These are phyloP conservation scores for Solenodon paradoxus DNA, from an alignment of 2,113 vertebrate species.

Conservation along the genomic window DNA sequence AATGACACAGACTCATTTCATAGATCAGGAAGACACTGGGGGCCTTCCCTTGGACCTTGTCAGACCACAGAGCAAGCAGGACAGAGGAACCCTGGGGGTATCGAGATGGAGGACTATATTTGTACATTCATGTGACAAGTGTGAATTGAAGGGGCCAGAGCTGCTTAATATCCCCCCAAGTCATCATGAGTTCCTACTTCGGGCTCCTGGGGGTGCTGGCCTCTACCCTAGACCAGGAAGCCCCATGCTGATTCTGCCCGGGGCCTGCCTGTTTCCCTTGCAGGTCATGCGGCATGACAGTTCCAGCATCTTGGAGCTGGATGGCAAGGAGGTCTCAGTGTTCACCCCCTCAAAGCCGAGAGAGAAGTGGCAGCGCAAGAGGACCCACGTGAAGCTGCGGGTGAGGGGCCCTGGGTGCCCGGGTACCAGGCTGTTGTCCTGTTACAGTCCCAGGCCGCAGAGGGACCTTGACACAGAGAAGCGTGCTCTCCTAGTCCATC, in stretches of 20 bases:
- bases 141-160: not conserved
- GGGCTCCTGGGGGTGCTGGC: not conserved
- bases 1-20: rapidly evolving
- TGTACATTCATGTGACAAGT: not conserved
- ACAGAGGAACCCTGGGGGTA: rapidly evolving
- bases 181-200: not conserved
- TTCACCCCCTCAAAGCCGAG: conserved; percentile 96
- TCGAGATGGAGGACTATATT: not conserved
- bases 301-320: conserved; percentile 92
- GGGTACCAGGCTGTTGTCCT: not conserved
- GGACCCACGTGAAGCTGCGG: conserved; percentile 95
- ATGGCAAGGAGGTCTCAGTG: conserved; percentile 94
- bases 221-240: not conserved
- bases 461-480: not conserved
- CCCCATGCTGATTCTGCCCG: not conserved
- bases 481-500: rapidly evolving
- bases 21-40: rapidly evolving
- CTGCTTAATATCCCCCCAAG: not conserved
- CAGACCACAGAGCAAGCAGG: not conserved
- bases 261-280: not conserved
- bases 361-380: conserved; percentile 95
- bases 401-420: conserved; percentile 62
- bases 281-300: conserved; percentile 97
- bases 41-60: not conserved
- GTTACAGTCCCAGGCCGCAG: not conserved